These are phyloP conservation scores for Camponotus fellah DNA, from an alignment of 2,888 invertebrate genomes.

Conservation along the genomic window DNA sequence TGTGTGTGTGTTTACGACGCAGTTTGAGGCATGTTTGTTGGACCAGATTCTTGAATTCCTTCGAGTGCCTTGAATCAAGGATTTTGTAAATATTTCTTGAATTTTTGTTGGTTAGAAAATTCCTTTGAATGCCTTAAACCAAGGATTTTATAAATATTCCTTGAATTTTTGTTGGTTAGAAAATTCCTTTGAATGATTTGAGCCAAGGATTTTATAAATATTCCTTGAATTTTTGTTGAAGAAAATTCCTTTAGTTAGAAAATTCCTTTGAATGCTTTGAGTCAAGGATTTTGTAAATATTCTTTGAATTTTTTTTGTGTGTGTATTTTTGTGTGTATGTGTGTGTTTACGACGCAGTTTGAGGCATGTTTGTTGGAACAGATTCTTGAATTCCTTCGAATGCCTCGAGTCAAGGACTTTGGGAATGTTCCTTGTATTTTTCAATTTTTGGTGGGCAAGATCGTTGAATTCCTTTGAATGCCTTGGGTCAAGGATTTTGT, in stretches of 20 bases:
- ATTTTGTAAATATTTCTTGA: neutral
- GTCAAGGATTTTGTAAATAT: too few relatives aligned
- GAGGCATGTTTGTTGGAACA: neutral
- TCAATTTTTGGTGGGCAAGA: too few relatives aligned
- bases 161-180: too few relatives aligned
- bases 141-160: neutral
- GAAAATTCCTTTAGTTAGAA: too few relatives aligned
- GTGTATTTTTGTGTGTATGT: too few relatives aligned
- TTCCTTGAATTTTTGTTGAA: too few relatives aligned
- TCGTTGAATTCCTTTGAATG: too few relatives aligned
- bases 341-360: neutral
- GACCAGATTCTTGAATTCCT: neutral
- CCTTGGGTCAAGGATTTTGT: too few relatives aligned
- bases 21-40: neutral
- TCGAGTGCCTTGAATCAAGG: neutral
- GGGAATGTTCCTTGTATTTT: neutral
- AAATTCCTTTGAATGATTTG: too few relatives aligned
- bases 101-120: neutral
- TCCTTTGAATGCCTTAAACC: neutral
- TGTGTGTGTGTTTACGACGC: neutral
- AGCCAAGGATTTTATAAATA: too few relatives aligned
- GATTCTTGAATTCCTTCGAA: neutral
- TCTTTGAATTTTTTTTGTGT: neutral
- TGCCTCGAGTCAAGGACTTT: neutral
- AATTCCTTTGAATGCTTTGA: too few relatives aligned